These are phyloP conservation scores for Rhadina sibilatrix DNA, from an alignment of 2,113 vertebrate species.

Conservation along the genomic window DNA sequence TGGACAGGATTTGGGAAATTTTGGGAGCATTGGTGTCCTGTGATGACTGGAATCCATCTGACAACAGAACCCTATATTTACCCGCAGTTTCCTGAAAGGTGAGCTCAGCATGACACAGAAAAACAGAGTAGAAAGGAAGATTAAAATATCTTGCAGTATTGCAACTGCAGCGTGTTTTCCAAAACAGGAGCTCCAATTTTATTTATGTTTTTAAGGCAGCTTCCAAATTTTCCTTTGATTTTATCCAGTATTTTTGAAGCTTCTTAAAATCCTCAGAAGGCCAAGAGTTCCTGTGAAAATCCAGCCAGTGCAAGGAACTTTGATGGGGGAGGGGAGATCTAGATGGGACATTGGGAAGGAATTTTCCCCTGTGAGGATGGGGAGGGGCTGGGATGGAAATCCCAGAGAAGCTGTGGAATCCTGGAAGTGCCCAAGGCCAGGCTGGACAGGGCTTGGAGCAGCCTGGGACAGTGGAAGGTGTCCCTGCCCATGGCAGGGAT, in stretches of 20 bases:
- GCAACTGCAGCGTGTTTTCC: neutral
- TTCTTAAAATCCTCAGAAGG: neutral
- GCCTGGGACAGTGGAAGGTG: rapidly evolving
- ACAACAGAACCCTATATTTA: neutral
- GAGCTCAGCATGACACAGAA: neutral
- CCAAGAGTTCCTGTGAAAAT: neutral
- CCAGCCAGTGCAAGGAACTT: neutral
- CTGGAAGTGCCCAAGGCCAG: rapidly evolving
- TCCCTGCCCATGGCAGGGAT: neutral
- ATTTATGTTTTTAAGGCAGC: neutral
- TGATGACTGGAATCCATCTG: neutral
- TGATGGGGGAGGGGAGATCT: neutral
- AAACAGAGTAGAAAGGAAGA: neutral
- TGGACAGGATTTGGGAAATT: neutral
- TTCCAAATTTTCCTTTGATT: neutral
- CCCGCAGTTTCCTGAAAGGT: neutral
- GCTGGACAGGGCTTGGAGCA: rapidly evolving
- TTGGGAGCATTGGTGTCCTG: neutral
- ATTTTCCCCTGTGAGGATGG: neutral
- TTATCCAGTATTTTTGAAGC: neutral
- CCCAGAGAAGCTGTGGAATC: neutral
- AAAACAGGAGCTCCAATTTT: neutral
- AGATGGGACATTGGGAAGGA: neutral
- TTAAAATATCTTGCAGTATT: neutral
- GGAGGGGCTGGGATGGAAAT: neutral